Conservation (phyloP, 2,797 vertebrate genomes). For the Chiloscyllium punctatum region DNA sequence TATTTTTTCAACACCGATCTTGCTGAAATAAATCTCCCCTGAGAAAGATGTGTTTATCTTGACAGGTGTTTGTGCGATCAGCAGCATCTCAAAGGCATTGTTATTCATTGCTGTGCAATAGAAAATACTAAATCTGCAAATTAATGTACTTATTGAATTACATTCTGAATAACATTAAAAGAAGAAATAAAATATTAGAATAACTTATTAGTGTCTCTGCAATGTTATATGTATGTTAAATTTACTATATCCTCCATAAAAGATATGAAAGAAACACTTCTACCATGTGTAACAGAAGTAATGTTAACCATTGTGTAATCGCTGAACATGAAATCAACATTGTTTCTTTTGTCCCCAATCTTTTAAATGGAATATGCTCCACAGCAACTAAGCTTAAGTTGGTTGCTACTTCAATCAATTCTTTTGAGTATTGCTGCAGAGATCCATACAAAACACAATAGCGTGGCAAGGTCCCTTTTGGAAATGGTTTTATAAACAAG, state of each 20-base stretch:
- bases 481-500: slow-evolving; percentile 42
- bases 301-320: neutral
- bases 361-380: neutral
- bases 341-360: neutral
- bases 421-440: neutral
- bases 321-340: neutral
- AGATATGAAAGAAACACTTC: neutral
- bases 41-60: slow-evolving; percentile 60
- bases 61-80: slow-evolving; percentile 62
- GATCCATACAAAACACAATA: slow-evolving; percentile 1
- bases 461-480: neutral
- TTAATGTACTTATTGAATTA: slow-evolving; percentile 61
- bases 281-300: neutral
- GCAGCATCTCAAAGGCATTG: slow-evolving; percentile 56
- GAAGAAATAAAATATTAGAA: slow-evolving; percentile 48
- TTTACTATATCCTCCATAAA: neutral
- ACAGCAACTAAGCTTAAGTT: slow-evolving; percentile 1
- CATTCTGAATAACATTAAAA: slow-evolving; percentile 57
- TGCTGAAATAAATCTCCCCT: slow-evolving; percentile 55
- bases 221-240: neutral
- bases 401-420: neutral
- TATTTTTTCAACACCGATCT: slow-evolving; percentile 12
- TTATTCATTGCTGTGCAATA: slow-evolving; percentile 54
- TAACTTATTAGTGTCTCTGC: slow-evolving; percentile 58
- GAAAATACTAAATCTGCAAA: slow-evolving; percentile 57